A percentile compares a stretch with the other conserved stretches of the same genome.
Evolutionary conservation across 2,797 vertebrate species (phyloP).

Genomic region (Coluber constrictor): DNA sequence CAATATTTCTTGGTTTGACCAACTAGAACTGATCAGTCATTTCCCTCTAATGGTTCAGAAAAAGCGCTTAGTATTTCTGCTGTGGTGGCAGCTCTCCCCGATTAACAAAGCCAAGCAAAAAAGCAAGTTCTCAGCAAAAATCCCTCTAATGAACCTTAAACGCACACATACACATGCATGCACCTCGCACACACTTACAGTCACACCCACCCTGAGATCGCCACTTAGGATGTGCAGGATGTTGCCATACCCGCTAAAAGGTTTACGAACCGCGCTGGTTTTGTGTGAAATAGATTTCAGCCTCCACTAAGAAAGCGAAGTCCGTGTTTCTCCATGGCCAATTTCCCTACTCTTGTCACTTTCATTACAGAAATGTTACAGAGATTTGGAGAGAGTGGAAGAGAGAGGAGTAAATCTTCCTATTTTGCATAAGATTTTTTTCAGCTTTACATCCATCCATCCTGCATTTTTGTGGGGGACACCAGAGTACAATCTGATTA

Average conservation of each 20-base stretch:
- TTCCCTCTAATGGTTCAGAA: constrained; percentile 32
- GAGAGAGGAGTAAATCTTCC: too few relatives aligned
- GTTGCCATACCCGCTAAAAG: not conserved
- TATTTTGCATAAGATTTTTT: constrained; percentile 10
- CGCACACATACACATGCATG: not conserved
- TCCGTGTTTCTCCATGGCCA: not conserved
- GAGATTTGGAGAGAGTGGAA: not conserved
- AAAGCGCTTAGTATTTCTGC: constrained; percentile 30
- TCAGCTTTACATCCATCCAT: constrained; percentile 5
- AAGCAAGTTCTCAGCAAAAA: constrained; percentile 27
- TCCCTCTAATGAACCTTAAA: not conserved
- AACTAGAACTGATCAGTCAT: constrained; percentile 24
- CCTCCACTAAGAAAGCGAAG: rapidly evolving
- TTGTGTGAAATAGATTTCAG: not conserved
- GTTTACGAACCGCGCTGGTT: not conserved
- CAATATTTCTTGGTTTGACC: constrained; percentile 2
- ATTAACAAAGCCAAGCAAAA: constrained; percentile 36
- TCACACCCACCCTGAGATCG: not conserved
- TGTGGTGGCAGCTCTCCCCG: not conserved
- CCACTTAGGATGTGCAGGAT: not conserved
- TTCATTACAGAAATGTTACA: rapidly evolving
- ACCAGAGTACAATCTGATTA: constrained; percentile 61
- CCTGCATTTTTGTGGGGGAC: not conserved
- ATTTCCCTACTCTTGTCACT: not conserved
- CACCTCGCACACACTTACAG: not conserved